A percentile compares a stretch with the other conserved stretches of the same genome.
Conservation (phyloP, 1,140 invertebrate species). For the Caenorhabditis remanei region DNA sequence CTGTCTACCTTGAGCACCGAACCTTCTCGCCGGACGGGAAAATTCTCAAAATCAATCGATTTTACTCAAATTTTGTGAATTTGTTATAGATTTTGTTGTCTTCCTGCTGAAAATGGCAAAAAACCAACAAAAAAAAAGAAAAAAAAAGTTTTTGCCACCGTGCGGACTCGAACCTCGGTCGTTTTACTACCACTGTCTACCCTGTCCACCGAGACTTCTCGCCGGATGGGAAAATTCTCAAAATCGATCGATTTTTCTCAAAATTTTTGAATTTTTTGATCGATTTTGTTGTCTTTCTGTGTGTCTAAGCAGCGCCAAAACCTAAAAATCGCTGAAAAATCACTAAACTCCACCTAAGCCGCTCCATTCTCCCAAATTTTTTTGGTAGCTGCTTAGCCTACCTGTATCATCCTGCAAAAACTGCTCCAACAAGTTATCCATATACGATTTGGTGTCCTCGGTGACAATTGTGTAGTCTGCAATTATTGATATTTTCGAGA, state of each 20-base stretch:
- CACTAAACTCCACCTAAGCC: neutral
- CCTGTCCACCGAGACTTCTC: neutral
- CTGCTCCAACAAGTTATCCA: slow-evolving; percentile 26
- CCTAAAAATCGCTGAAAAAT: neutral
- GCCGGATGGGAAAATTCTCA: neutral
- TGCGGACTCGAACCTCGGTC: no score
- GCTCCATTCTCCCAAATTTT: neutral
- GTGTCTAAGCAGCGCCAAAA: no score
- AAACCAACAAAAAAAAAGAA: neutral
- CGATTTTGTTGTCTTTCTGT: no score
- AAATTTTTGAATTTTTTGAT: no score
- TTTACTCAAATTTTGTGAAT: no score
- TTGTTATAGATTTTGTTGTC: no score
- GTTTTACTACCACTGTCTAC: no score
- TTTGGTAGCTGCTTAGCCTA: neutral
- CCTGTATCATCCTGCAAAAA: neutral
- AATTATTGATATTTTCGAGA: neutral
- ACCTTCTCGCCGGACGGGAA: no score
- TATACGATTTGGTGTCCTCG: slow-evolving; percentile 27
- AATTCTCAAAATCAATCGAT: no score
- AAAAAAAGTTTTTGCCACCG: no score
- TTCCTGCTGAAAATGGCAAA: no score
- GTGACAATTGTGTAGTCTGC: slow-evolving; percentile 24
- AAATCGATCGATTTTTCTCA: neutral
- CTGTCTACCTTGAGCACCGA: no score